Conservation (phyloP, 2,888 invertebrate genomes). For the Clunio marinus region DNA sequence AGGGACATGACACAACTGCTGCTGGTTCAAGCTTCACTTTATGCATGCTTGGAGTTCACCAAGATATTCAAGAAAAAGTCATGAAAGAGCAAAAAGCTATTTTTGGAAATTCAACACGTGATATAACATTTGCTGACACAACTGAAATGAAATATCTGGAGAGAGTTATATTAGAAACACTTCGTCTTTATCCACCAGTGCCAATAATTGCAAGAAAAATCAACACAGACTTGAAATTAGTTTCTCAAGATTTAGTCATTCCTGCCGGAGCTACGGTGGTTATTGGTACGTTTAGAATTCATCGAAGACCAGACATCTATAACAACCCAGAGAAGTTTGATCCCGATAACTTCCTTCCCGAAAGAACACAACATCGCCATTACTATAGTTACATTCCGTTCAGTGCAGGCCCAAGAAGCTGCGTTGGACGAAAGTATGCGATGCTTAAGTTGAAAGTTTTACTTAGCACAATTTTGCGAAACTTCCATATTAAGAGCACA, state of each 20-base stretch:
- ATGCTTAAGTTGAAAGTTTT: conserved; percentile 71
- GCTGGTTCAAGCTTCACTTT: conserved; percentile 85
- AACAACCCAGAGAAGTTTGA: conserved; percentile 67
- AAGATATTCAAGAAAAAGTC: conserved; percentile 71
- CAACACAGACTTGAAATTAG: conserved; percentile 64
- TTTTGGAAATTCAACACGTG: conserved; percentile 72
- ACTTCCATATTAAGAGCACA: conserved; percentile 61
- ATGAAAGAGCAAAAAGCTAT: conserved; percentile 70
- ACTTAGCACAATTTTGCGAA: conserved; percentile 66
- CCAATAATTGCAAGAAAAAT: conserved; percentile 71
- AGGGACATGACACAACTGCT: conserved; percentile 58
- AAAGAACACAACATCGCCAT: conserved; percentile 68
- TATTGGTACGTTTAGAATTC: conserved; percentile 63
- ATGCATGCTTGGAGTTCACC: conserved; percentile 75
- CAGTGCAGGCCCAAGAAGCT: conserved; percentile 61
- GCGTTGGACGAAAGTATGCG: conserved; percentile 68
- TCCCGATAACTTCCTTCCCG: conserved; percentile 76
- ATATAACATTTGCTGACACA: conserved; percentile 71
- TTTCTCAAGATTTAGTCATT: conserved; percentile 57
- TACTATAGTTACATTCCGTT: conserved; percentile 77
- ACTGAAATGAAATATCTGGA: conserved; percentile 78
- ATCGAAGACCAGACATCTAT: conserved; percentile 63
- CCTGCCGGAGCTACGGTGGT: conserved; percentile 69
- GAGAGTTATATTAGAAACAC: conserved; percentile 70
- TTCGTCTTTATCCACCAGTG: conserved; percentile 75